Evolutionary conservation across 1,140 invertebrate genomes (phyloP).

Genomic region (Saxidomus purpurata): DNA sequence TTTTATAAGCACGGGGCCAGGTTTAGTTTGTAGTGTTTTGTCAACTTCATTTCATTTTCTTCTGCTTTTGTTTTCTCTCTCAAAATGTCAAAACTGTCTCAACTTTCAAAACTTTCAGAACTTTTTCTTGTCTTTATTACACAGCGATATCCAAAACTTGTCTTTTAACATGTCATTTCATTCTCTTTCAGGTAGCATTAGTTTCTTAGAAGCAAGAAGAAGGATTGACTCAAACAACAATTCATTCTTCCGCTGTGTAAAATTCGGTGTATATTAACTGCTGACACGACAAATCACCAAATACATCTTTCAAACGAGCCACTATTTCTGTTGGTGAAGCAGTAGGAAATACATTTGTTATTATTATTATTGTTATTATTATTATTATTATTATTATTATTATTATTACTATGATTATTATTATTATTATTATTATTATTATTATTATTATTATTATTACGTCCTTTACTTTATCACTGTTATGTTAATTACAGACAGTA

Average conservation of each 20-base stretch:
- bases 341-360: no score
- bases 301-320: not conserved
- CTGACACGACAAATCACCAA: not conserved
- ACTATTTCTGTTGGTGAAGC: not conserved
- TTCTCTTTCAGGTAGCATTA: not conserved
- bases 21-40: not conserved
- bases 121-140: conserved; percentile 11
- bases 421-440: no score
- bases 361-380: no score
- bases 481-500: no score
- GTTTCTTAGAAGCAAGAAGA: not conserved
- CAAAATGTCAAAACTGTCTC: not conserved
- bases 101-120: not conserved
- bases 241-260: not conserved
- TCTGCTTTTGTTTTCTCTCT: conserved; percentile 10
- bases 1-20: no score
- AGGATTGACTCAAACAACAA: not conserved
- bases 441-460: no score
- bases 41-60: conserved; percentile 22
- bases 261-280: not conserved
- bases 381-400: no score
- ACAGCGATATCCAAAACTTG: no score
- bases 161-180: conserved; percentile 16
- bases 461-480: no score
- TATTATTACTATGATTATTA: no score